Percentiles rank a stretch among this genome's conserved stretches.
Conservation (phyloP, 92 coral and sea anemone genomes). For the Epizoanthus ramosus region DNA sequence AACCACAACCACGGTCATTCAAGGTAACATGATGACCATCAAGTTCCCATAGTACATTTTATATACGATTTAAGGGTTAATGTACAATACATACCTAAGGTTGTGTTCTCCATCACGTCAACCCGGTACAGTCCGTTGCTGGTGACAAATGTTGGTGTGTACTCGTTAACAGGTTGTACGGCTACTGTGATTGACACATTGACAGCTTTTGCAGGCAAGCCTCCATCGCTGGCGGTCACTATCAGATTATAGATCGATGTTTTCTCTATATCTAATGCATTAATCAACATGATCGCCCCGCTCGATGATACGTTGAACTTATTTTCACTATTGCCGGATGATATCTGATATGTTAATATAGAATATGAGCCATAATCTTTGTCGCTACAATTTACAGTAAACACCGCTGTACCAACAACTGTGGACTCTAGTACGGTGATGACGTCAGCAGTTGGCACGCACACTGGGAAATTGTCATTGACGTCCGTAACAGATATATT, state of each 20-base stretch:
- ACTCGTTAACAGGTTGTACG: conserved; percentile 62
- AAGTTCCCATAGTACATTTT: too few relatives aligned
- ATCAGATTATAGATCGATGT: conserved; percentile 53
- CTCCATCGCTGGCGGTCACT: conserved; percentile 59
- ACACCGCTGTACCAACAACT: conserved; percentile 49
- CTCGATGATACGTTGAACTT: conserved; percentile 63
- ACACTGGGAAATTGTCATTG: conserved; percentile 60
- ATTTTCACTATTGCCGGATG: conserved; percentile 47
- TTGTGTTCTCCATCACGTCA: conserved; percentile 64
- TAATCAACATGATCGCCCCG: conserved; percentile 49
- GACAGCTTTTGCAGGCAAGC: conserved; percentile 43
- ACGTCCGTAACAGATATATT: conserved; percentile 60
- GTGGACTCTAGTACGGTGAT: conserved; percentile 58
- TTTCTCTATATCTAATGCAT: conserved; percentile 47
- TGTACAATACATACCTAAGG: conserved; percentile 46
- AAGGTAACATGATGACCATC: too few relatives aligned
- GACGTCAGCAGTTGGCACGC: conserved; percentile 37
- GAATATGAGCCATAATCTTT: conserved; percentile 42
- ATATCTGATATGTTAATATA: conserved; percentile 45
- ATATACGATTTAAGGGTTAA: neutral
- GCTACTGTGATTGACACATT: conserved; percentile 56
- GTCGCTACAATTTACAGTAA: conserved; percentile 60
- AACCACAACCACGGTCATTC: too few relatives aligned
- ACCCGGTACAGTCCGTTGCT: conserved; percentile 44
- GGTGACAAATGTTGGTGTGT: conserved; percentile 58